Conservation (phyloP, 2,113 vertebrate species). For the Alces alces region DNA sequence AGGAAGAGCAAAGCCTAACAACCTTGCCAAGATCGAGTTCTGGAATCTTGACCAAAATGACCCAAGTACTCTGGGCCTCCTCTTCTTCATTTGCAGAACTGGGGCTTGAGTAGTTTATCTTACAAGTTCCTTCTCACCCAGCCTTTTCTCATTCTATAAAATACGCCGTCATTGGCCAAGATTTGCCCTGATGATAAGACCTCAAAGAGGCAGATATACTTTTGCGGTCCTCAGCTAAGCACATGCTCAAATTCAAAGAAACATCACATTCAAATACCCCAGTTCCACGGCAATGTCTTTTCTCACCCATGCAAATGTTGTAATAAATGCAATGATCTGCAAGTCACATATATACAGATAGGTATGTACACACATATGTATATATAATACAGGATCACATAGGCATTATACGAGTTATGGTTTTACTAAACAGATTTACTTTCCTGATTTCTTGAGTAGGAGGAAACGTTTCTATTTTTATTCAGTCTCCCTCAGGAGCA, state of each 20-base stretch:
- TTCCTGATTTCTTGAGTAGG: not conserved
- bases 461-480: not conserved
- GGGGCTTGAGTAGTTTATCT: not conserved
- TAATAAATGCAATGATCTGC: not conserved
- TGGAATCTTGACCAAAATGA: not conserved
- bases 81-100: not conserved
- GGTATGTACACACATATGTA: not conserved
- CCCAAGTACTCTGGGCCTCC: not conserved
- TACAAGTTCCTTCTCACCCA: not conserved
- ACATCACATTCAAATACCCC: not conserved
- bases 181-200: not conserved
- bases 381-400: fast-evolving
- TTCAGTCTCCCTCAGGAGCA: not conserved
- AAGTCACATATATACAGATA: not conserved
- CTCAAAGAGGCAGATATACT: not conserved
- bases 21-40: not conserved
- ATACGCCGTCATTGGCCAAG: fast-evolving
- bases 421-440: not conserved
- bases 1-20: not conserved
- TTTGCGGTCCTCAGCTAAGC: not conserved
- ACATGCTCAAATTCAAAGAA: not conserved
- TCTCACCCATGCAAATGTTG: not conserved
- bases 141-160: not conserved
- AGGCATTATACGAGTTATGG: fast-evolving
- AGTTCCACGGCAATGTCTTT: not conserved